These are phyloP conservation scores for Gadopsis marmoratus DNA, from an alignment of 2,797 vertebrate genomes.

Conservation along the genomic window DNA sequence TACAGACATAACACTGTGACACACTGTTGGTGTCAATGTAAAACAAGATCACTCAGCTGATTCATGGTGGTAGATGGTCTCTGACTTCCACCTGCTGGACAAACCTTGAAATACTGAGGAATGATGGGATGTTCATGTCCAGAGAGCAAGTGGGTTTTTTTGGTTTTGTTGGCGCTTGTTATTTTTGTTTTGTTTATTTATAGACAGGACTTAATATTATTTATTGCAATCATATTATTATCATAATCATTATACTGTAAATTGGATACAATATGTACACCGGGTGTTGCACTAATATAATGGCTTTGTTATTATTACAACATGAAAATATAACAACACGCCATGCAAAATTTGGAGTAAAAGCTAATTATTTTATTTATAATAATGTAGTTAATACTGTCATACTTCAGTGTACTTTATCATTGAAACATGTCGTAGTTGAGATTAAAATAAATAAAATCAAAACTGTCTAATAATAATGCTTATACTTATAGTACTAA, in stretches of 20 bases:
- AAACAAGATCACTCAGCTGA: neutral
- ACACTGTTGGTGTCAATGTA: neutral
- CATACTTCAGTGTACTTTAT: too few species aligned
- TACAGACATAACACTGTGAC: conserved; percentile 32
- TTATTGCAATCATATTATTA: neutral
- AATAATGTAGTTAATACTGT: too few species aligned
- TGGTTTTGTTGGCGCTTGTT: neutral
- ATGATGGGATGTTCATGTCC: accelerated
- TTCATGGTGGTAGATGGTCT: neutral
- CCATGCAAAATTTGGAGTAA: too few species aligned
- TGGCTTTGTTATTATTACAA: too few species aligned
- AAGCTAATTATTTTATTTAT: too few species aligned
- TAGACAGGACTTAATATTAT: neutral
- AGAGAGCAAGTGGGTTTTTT: neutral
- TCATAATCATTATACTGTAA: neutral
- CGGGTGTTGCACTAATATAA: neutral
- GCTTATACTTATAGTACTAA: too few species aligned
- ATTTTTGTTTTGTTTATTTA: neutral
- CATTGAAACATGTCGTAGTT: too few species aligned
- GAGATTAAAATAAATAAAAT: too few species aligned
- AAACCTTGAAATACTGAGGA: neutral
- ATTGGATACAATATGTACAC: neutral
- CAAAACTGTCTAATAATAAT: too few species aligned
- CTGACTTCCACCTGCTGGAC: conserved; percentile 64
- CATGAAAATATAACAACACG: too few species aligned